These are phyloP conservation scores for Pogoniulus pusillus DNA, from an alignment of 2,797 vertebrate species.

Conservation along the genomic window DNA sequence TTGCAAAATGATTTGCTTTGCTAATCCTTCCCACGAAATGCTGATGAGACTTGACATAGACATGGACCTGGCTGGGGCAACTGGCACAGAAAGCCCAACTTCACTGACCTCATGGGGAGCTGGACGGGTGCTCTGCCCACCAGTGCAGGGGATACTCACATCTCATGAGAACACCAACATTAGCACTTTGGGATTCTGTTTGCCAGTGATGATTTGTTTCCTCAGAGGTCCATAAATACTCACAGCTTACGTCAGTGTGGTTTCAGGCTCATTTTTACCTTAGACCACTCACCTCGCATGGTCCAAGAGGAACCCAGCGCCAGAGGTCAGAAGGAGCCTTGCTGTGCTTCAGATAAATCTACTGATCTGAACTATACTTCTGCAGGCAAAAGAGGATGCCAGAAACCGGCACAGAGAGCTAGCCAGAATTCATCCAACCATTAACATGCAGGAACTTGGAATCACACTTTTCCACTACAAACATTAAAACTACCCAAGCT, in stretches of 20 bases:
- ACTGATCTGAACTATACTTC: slow-evolving; percentile 10
- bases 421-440: background rate
- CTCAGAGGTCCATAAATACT: background rate
- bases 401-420: accelerated
- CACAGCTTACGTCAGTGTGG: slow-evolving; percentile 32
- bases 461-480: slow-evolving; percentile 23
- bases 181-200: background rate
- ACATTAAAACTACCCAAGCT: slow-evolving; percentile 15
- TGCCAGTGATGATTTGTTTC: slow-evolving; percentile 9
- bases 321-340: slow-evolving; percentile 12
- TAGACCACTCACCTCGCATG: background rate
- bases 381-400: background rate
- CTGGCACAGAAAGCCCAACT: background rate
- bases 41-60: background rate
- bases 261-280: slow-evolving; percentile 18
- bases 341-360: background rate
- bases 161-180: background rate
- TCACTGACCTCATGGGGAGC: background rate
- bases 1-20: background rate
- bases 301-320: slow-evolving; percentile 25
- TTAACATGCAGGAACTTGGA: slow-evolving; percentile 21
- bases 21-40: background rate
- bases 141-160: accelerated
- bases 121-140: background rate
- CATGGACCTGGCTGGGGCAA: background rate